A percentile compares a stretch with the other conserved stretches of the same genome.
phyloP scores from a whole-genome alignment of 2,888 invertebrate genomes.

The Tetanocera ferruginea region DNA sequence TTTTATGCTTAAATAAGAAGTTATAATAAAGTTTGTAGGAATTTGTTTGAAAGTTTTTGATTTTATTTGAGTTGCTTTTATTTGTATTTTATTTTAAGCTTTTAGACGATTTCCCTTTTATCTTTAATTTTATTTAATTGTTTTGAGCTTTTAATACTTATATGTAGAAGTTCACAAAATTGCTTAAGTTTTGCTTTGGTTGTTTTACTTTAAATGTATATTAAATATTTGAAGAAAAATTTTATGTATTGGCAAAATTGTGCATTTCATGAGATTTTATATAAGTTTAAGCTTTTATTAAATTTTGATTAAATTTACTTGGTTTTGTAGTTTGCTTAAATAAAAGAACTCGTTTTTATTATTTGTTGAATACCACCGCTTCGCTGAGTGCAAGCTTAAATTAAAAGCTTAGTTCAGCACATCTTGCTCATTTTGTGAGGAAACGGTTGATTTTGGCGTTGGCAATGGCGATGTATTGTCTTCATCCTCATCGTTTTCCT shows the following conservation, averaged over 20 bases:
- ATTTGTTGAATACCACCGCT: background rate
- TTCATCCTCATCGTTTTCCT: conserved; percentile 81
- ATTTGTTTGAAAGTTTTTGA: no score
- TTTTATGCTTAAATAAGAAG: no score
- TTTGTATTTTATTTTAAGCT: no score
- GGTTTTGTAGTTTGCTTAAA: background rate
- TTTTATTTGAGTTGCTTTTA: no score
- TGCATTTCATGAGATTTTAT: background rate
- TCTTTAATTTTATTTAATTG: no score
- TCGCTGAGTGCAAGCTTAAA: conserved; percentile 4
- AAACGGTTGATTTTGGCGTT: conserved; percentile 65
- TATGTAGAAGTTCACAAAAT: background rate
- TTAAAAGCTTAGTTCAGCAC: conserved; percentile 35
- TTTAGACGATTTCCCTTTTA: no score
- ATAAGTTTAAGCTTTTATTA: background rate
- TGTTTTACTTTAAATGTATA: no score
- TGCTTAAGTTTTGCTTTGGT: no score
- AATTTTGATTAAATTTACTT: background rate
- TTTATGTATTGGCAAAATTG: background rate
- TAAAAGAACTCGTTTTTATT: background rate
- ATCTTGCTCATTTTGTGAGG: conserved; percentile 60
- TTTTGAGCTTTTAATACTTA: no score
- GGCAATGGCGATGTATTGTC: conserved; percentile 72
- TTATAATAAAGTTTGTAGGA: no score
- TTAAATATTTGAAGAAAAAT: background rate